Percentiles rank a stretch among this genome's conserved stretches.
These are phyloP conservation scores for Sarcophaga subvicina DNA, from an alignment of 2,888 invertebrate species.

Conservation along the genomic window DNA sequence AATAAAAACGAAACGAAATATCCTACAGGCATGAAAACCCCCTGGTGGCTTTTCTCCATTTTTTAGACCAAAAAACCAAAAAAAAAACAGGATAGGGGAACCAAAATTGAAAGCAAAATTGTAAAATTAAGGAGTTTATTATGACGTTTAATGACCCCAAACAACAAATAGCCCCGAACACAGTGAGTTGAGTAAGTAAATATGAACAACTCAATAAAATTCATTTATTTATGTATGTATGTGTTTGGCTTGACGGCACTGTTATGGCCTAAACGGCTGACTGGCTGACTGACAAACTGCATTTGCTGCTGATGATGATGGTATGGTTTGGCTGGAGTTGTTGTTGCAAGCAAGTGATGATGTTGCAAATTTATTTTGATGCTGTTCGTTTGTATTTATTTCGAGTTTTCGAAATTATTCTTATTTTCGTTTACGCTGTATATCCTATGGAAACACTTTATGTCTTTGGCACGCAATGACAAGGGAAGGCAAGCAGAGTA, in stretches of 20 bases:
- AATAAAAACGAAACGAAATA: not conserved
- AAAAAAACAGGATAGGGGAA: not conserved
- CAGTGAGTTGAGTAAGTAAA: conserved; percentile 54
- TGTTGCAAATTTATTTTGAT: conserved; percentile 37
- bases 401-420: not conserved
- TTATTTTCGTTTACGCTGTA: conserved; percentile 7
- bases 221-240: conserved; percentile 52
- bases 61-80: not conserved
- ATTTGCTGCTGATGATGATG: conserved; percentile 34
- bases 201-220: conserved; percentile 68
- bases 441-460: conserved; percentile 63
- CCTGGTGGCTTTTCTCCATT: conserved; percentile 20
- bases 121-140: conserved; percentile 69
- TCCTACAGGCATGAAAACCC: conserved; percentile 31
- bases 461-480: conserved; percentile 61
- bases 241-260: conserved; percentile 35
- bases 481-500: too few species aligned
- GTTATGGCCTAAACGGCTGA: conserved; percentile 48
- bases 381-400: conserved; percentile 32
- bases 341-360: conserved; percentile 24
- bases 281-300: conserved; percentile 26
- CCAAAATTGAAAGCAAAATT: conserved; percentile 55
- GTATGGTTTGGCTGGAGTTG: not conserved
- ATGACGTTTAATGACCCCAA: conserved; percentile 66
- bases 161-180: conserved; percentile 66